Evolutionary conservation across 2,113 vertebrate genomes (phyloP).

Genomic region (Geococcyx californianus): DNA sequence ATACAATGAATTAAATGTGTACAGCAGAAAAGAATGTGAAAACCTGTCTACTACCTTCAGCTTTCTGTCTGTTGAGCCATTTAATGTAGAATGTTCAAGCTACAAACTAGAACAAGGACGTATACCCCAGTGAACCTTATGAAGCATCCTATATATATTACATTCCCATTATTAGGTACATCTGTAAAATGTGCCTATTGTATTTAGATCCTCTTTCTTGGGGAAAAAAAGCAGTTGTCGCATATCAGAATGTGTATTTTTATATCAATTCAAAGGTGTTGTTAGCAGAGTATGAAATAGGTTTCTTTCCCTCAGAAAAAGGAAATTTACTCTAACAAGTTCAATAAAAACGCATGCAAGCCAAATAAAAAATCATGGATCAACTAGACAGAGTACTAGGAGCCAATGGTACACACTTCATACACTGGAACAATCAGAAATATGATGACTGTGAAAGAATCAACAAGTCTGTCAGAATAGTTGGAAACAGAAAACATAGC

Average conservation of each 20-base stretch:
- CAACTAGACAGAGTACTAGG: neutral
- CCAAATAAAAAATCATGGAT: neutral
- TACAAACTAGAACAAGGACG: neutral
- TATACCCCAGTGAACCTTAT: neutral
- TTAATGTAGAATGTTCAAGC: neutral
- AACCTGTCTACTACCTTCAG: neutral
- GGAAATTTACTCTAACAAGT: neutral
- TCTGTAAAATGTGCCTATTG: neutral
- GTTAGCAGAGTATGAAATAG: neutral
- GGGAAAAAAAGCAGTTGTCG: neutral
- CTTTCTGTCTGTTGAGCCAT: neutral
- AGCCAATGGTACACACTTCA: neutral
- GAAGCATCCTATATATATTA: neutral
- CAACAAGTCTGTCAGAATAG: neutral
- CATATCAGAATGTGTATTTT: neutral
- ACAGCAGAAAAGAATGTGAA: neutral
- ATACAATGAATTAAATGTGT: neutral
- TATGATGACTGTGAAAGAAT: neutral
- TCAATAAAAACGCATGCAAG: neutral
- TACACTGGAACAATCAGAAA: neutral
- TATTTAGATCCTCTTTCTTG: neutral
- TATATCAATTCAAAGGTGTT: neutral
- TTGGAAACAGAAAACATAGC: neutral
- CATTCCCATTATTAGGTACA: neutral
- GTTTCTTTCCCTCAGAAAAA: neutral